Conservation (phyloP, 2,797 vertebrate species). For the Alcedo quadribrachys region DNA sequence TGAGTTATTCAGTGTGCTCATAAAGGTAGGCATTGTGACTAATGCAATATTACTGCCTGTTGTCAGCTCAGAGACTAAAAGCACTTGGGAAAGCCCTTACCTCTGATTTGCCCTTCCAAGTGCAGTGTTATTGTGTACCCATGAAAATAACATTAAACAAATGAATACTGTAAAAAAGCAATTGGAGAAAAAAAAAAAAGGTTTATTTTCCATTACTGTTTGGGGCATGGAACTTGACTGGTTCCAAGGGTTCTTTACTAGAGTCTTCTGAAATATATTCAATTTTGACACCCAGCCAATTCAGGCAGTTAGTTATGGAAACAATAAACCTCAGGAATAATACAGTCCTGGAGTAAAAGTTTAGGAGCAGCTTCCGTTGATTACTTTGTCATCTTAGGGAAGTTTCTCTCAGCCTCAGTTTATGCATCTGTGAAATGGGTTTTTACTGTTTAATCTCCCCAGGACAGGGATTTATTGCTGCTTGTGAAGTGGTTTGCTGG, state of each 20-base stretch:
- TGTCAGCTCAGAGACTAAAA: neutral
- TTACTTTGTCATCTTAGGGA: neutral
- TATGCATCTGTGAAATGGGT: slow-evolving; percentile 34
- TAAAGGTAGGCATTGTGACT: slow-evolving; percentile 27
- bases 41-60: neutral
- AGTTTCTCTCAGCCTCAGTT: slow-evolving; percentile 3
- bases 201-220: neutral
- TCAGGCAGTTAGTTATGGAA: neutral
- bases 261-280: neutral
- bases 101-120: slow-evolving; percentile 38
- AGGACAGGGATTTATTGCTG: neutral
- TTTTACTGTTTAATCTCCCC: neutral
- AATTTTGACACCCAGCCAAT: neutral
- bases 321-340: neutral
- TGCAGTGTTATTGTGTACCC: neutral
- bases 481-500: neutral
- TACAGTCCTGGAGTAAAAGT: neutral
- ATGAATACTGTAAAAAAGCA: neutral
- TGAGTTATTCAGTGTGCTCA: slow-evolving; percentile 31
- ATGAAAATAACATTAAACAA: neutral
- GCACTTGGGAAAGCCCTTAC: slow-evolving; percentile 5
- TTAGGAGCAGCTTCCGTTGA: neutral
- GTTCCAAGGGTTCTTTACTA: neutral
- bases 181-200: neutral
- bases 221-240: neutral